These are phyloP conservation scores for Harpagifer antarcticus DNA, from an alignment of 2,797 vertebrate species.

Conservation along the genomic window DNA sequence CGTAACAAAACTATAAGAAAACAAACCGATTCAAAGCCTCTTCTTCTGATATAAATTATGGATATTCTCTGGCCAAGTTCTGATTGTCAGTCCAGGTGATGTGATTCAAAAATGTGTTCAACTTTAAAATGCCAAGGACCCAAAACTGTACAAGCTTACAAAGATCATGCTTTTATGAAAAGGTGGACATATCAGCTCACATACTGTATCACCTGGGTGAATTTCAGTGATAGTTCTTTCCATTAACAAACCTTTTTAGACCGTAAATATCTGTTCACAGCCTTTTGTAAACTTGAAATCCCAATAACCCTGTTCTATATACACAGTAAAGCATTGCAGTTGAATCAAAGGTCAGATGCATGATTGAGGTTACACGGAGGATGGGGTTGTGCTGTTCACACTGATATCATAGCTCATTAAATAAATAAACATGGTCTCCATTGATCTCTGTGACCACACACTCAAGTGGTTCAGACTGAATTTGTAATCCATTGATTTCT, in stretches of 20 bases:
- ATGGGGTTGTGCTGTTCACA: constrained; percentile 60
- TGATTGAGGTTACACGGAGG: constrained; percentile 58
- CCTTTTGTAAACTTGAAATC: constrained; percentile 1
- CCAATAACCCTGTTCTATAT: background rate
- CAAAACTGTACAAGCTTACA: background rate
- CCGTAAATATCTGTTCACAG: background rate
- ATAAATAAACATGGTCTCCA: constrained; percentile 69
- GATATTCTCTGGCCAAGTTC: background rate
- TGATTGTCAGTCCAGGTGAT: background rate
- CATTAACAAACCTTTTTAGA: constrained; percentile 1
- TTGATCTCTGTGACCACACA: constrained; percentile 71
- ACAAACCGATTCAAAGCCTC: background rate
- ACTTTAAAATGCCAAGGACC: background rate
- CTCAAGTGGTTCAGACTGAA: constrained; percentile 73
- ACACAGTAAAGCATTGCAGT: constrained; percentile 13
- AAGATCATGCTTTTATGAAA: background rate
- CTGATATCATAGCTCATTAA: constrained; percentile 78
- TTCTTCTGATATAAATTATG: background rate
- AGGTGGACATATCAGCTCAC: background rate
- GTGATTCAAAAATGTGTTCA: background rate
- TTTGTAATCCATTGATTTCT: constrained; percentile 84
- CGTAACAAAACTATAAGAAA: too few relatives aligned
- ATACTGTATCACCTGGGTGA: background rate
- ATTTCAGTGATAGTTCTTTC: background rate
- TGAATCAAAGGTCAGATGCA: constrained; percentile 46